Base-by-base conservation (phyloP, 2,113 vertebrate species). In the Philantomba maxwellii region DNA sequence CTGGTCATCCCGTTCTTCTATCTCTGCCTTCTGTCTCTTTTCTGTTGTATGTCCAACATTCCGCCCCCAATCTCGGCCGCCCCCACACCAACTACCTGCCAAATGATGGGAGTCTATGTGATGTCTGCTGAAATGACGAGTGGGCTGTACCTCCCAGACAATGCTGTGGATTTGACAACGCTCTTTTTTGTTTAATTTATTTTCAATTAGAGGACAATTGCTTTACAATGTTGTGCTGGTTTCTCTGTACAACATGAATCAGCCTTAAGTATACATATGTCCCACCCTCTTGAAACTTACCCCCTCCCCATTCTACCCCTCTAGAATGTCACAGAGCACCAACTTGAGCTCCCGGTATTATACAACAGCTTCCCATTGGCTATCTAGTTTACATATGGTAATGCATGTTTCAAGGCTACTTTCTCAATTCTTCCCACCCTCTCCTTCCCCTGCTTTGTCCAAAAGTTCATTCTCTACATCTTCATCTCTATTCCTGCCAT, bases 21-120 rank as follows among this genome's bases (percentile, higher is more conserved):
- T 21, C 16, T 80, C 53, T 58, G 21, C 26, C 58, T 17, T 13
- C 66, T 80, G 14, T 64, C 78, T 58, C 57, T 70, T 95, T 80
- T 51, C 49, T 77, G 60, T 49, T n/a, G 30, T 75, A 28, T 60
- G 19, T 62, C 55, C 30, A n/a, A 8, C 26, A 33, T 5, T n/a
- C n/a, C 0, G 0, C n/a, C 7, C 30, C 45, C 7, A 21, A 19
- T 9, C 12, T 21, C 33, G 3, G 39, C 9, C 8, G 6, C 6
- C 23, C 36, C 28, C 33, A 51, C 12, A 47, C 19, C 81, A 83
- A 62, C 21, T 15, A 0, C 14, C 55, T 30, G 33, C 17, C 30
- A 88, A 47, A 9, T 39, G 28, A 12, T 17, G 25, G n/a, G 64
- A 78, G 57, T 7, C 19, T n/a, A 55, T 43, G 17, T 33, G 57